Evolutionary conservation across 1,140 invertebrate genomes (phyloP).

Genomic region (Ptiloglossa arizonensis): DNA sequence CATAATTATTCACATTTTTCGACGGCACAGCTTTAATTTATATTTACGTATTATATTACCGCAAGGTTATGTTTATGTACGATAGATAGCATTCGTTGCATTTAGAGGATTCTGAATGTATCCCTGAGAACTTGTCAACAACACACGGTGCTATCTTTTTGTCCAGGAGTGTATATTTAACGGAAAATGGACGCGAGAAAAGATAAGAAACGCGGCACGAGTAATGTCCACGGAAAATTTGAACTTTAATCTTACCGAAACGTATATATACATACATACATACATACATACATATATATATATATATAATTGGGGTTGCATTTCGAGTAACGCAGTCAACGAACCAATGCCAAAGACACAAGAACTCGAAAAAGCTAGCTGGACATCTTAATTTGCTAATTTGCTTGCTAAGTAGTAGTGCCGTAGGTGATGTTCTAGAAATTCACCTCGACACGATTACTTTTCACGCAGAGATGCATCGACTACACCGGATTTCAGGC

Average conservation of each 20-base stretch:
- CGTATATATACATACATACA: no score
- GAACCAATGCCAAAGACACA: background rate
- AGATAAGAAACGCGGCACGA: conserved; percentile 5
- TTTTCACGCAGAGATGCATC: conserved; percentile 66
- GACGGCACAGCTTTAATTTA: no score
- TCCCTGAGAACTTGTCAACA: no score
- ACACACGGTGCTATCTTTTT: no score
- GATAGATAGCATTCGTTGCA: no score
- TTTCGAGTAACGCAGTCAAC: conserved; percentile 23
- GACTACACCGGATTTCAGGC: conserved; percentile 15
- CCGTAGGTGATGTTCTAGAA: conserved; percentile 76
- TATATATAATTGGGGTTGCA: conserved; percentile 42
- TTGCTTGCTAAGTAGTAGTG: conserved; percentile 79
- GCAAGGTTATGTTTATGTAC: no score
- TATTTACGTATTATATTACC: no score
- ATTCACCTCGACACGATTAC: conserved; percentile 77
- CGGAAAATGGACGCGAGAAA: background rate
- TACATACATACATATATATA: no score
- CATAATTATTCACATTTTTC: no score
- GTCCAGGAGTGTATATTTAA: no score
- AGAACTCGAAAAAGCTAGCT: background rate
- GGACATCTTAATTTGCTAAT: conserved; percentile 26
- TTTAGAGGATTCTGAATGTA: no score
- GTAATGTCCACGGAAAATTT: conserved; percentile 26
- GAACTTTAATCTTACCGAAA: conserved; percentile 24